A percentile compares a stretch with the other conserved stretches of the same genome.
phyloP scores from a whole-genome alignment of 2,113 vertebrate species.

The Emydocephalus ijimae region DNA sequence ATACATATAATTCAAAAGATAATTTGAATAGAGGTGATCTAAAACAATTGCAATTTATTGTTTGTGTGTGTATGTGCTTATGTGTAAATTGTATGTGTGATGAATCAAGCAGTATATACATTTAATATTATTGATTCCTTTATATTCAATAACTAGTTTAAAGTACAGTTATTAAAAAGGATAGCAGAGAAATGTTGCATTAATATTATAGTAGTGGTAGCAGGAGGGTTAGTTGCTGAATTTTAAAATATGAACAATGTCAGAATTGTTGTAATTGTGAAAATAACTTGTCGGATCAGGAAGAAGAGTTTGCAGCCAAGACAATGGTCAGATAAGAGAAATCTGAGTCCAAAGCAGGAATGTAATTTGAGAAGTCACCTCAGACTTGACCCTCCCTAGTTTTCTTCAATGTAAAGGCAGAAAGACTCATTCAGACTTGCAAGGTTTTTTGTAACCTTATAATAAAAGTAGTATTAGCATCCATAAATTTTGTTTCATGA shows the following conservation, averaged over 20 bases:
- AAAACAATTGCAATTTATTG: conserved; percentile 20
- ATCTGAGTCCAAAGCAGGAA: neutral
- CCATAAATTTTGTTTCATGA: neutral
- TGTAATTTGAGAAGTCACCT: neutral
- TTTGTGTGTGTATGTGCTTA: neutral
- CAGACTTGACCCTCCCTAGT: neutral
- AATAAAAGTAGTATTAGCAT: neutral
- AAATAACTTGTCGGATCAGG: neutral
- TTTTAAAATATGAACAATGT: neutral
- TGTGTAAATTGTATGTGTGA: neutral
- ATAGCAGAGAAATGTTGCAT: neutral
- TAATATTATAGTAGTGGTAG: neutral
- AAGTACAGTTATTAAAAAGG: neutral
- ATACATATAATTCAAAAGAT: conserved; percentile 9
- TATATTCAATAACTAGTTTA: neutral
- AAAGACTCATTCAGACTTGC: neutral
- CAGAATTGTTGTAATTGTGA: neutral
- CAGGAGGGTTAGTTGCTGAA: neutral
- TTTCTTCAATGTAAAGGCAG: neutral
- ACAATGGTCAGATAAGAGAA: neutral
- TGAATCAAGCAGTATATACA: neutral
- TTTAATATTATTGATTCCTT: neutral
- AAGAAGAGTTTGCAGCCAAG: neutral
- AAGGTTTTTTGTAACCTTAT: neutral
- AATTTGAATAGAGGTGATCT: conserved; percentile 47